Conservation (phyloP, 2,113 vertebrate species). For the Eubucco bourcierii region DNA sequence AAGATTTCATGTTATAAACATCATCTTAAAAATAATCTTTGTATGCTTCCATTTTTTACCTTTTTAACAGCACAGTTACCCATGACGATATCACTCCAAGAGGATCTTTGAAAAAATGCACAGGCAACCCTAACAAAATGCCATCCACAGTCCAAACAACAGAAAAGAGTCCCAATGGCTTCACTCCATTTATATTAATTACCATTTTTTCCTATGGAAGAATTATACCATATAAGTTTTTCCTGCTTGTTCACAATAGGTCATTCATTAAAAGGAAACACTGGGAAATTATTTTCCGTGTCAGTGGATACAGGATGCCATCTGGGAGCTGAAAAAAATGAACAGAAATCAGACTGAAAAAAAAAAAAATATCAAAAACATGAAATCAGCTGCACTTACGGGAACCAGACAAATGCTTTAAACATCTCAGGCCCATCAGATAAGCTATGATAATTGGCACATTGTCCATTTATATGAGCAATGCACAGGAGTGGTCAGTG, state of each 20-base stretch:
- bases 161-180: background rate
- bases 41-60: conserved; percentile 1
- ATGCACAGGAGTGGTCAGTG: background rate
- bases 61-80: conserved; percentile 28
- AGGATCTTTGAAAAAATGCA: background rate
- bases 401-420: conserved; percentile 2
- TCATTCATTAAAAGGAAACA: conserved; percentile 58
- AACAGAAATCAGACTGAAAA: conserved; percentile 9
- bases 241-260: conserved; percentile 33
- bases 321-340: conserved; percentile 56
- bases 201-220: conserved; percentile 10
- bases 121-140: conserved; percentile 3
- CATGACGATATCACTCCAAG: background rate
- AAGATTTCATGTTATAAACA: background rate
- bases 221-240: conserved; percentile 35
- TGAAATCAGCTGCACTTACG: background rate
- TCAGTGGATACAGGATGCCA: conserved; percentile 50
- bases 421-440: background rate
- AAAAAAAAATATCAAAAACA: background rate
- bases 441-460: background rate
- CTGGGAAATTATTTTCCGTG: conserved; percentile 58
- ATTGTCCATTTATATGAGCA: background rate
- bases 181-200: conserved; percentile 44
- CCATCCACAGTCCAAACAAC: background rate
- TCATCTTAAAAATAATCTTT: background rate